Evolutionary conservation across 2,113 vertebrate species (phyloP).

Genomic region (Toxotes chatareus): DNA sequence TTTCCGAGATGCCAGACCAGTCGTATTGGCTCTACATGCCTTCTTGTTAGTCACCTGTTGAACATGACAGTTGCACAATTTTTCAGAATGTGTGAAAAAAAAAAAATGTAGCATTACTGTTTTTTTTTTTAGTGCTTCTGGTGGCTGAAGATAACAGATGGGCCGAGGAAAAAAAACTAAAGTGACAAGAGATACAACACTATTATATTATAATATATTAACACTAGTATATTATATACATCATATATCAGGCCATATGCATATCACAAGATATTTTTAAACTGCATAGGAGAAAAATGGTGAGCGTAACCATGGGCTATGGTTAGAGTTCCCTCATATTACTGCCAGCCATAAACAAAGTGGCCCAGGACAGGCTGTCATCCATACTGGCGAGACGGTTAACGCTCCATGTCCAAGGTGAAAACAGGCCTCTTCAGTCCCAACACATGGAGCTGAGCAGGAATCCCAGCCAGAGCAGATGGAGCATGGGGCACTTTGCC

Average conservation of each 20-base stretch:
- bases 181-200: background rate
- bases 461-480: slow-evolving; percentile 49
- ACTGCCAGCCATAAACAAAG: slow-evolving; percentile 36
- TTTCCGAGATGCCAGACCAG: background rate
- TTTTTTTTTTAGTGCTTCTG: background rate
- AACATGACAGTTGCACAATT: background rate
- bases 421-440: slow-evolving; percentile 34
- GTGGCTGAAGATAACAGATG: background rate
- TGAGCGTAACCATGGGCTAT: slow-evolving; percentile 1
- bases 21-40: background rate
- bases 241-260: too few relatives aligned
- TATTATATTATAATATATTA: too few relatives aligned
- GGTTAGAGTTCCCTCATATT: background rate
- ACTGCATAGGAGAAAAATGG: background rate
- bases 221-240: background rate
- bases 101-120: too few relatives aligned
- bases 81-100: background rate
- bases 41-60: background rate
- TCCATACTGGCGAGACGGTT: slow-evolving; percentile 12
- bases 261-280: too few relatives aligned
- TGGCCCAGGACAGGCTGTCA: slow-evolving; percentile 11
- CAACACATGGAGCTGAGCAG: slow-evolving; percentile 28
- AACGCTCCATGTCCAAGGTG: slow-evolving; percentile 27
- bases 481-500: slow-evolving; percentile 26
- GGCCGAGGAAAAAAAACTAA: background rate